Conservation (phyloP, 2,113 vertebrate species). For the Engraulis encrasicolus region DNA sequence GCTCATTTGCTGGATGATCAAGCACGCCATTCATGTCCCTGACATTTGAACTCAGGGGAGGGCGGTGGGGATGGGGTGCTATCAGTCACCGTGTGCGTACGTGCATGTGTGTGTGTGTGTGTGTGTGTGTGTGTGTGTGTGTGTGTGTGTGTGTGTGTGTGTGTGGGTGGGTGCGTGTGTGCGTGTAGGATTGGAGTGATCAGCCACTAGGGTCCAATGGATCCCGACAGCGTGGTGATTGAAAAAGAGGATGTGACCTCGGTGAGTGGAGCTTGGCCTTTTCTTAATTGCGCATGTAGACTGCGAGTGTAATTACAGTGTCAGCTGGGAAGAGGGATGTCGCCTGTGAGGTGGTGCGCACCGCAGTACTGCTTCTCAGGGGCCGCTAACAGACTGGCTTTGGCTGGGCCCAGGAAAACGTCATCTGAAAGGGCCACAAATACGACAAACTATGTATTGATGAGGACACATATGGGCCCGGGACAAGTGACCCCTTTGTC, state of each 20-base stretch:
- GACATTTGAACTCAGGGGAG: slow-evolving; percentile 1
- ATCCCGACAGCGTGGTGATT: background rate
- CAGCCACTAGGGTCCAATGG: background rate
- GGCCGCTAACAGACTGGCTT: no score
- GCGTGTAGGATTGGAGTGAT: background rate
- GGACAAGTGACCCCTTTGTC: no score
- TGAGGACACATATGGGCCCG: no score
- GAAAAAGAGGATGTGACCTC: background rate
- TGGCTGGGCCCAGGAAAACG: no score
- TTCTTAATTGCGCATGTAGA: background rate
- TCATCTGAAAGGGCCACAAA: no score
- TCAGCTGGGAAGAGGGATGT: slow-evolving; percentile 9
- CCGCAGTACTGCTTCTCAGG: background rate
- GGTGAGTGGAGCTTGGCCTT: background rate
- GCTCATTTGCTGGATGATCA: slow-evolving; percentile 37
- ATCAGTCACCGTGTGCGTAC: slow-evolving; percentile 11
- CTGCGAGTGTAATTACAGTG: background rate
- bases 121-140: no score
- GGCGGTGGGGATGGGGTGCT: no score
- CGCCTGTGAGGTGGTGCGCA: background rate
- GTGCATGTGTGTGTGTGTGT: no score
- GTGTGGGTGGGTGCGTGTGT: no score
- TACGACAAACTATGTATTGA: no score
- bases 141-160: no score
- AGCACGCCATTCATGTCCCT: background rate